phyloP scores from a whole-genome alignment of 92 coral and sea anemone species.

The Heliopora coerulea region DNA sequence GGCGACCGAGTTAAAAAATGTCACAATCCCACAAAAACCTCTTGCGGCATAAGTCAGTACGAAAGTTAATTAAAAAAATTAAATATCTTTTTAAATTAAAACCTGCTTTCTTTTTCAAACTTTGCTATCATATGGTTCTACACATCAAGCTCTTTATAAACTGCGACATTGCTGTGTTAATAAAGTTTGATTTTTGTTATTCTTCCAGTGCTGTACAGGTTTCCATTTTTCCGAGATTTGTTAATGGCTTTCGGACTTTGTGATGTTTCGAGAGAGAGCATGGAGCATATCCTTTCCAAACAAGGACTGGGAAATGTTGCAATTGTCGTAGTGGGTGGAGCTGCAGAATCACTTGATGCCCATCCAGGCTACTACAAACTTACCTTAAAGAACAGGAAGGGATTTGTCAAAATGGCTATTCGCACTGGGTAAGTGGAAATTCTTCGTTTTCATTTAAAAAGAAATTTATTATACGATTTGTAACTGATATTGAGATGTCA shows the following conservation, averaged over 20 bases:
- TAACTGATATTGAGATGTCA: no score
- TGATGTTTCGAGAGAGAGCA: conserved; percentile 87
- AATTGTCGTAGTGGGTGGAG: conserved; percentile 90
- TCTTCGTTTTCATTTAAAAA: neutral
- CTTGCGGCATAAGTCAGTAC: no score
- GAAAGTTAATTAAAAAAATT: no score
- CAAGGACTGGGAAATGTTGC: conserved; percentile 92
- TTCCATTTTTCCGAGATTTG: conserved; percentile 88
- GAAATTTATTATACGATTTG: no score
- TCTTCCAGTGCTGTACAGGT: conserved; percentile 85
- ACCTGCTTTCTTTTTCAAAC: no score
- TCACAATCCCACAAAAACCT: no score
- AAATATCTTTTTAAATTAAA: no score
- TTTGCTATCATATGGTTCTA: no score
- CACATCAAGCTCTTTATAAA: no score
- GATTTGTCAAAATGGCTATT: conserved; percentile 91
- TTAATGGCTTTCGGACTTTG: conserved; percentile 88
- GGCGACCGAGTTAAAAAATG: no score
- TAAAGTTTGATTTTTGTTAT: no score
- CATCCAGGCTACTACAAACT: conserved; percentile 84
- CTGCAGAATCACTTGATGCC: conserved; percentile 96
- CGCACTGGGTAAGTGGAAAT: conserved; percentile 73
- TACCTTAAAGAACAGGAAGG: conserved; percentile 83
- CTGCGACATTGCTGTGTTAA: no score
- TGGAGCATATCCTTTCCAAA: conserved; percentile 65